phyloP scores from a whole-genome alignment of 2,888 invertebrate species.

The Diarsia rubi region DNA sequence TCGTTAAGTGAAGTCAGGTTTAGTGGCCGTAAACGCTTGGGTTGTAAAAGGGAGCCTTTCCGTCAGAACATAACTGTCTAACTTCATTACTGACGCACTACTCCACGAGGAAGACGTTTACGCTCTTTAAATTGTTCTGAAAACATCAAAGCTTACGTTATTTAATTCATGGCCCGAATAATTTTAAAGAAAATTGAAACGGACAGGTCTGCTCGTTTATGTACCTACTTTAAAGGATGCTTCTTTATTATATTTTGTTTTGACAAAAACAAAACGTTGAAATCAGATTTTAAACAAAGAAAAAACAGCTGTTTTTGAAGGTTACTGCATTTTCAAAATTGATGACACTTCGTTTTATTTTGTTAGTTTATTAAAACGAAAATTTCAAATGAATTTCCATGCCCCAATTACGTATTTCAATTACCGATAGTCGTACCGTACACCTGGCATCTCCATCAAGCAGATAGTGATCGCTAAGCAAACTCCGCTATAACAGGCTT shows the following conservation, averaged over 20 bases:
- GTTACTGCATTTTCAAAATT: not conserved
- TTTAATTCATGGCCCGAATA: slow-evolving; percentile 36
- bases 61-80: slow-evolving; percentile 79
- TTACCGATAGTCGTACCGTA: slow-evolving; percentile 7
- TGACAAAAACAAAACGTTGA: not conserved
- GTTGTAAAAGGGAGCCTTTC: slow-evolving; percentile 77
- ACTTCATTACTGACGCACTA: slow-evolving; percentile 80
- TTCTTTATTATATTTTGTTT: not conserved
- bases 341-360: too few relatives aligned
- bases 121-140: slow-evolving; percentile 66
- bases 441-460: slow-evolving; percentile 55
- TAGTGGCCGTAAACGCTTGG: slow-evolving; percentile 82
- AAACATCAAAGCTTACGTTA: slow-evolving; percentile 58
- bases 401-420: slow-evolving; percentile 13
- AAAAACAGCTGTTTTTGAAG: not conserved
- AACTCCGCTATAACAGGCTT: slow-evolving; percentile 53
- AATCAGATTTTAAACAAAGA: not conserved
- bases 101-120: slow-evolving; percentile 61
- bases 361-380: not conserved
- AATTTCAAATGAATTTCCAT: not conserved
- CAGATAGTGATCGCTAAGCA: slow-evolving; percentile 62
- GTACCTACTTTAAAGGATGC: not conserved
- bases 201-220: not conserved
- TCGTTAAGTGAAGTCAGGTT: slow-evolving; percentile 81
- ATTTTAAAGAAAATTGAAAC: slow-evolving; percentile 29